Evolutionary conservation across 2,888 invertebrate species (phyloP).

Genomic region (Amblyjoppa proteus): DNA sequence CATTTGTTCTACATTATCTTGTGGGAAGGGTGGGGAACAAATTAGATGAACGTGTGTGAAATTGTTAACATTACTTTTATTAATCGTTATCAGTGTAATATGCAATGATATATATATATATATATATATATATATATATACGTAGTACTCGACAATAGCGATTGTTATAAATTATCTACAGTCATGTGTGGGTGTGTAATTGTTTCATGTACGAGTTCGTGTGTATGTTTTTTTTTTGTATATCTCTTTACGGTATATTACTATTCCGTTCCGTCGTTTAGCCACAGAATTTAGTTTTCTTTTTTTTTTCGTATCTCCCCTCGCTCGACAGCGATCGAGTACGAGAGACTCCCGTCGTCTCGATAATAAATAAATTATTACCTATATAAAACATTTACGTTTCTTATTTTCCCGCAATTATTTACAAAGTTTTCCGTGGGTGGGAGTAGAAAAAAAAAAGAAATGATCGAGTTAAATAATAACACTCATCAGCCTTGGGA

Average conservation of each 20-base stretch:
- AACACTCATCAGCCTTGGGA: slow-evolving; percentile 70
- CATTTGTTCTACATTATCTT: not conserved
- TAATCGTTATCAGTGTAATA: slow-evolving; percentile 83
- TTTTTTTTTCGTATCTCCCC: slow-evolving; percentile 59
- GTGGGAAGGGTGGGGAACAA: not conserved
- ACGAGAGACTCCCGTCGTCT: slow-evolving; percentile 58
- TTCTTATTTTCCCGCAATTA: slow-evolving; percentile 74
- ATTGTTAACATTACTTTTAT: slow-evolving; percentile 83
- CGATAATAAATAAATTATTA: slow-evolving; percentile 83
- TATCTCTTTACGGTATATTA: slow-evolving; percentile 70
- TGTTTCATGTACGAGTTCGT: slow-evolving; percentile 66
- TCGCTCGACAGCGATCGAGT: slow-evolving; percentile 33
- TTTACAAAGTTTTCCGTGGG: slow-evolving; percentile 78
- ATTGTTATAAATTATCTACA: slow-evolving; percentile 84
- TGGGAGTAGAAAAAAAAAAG: slow-evolving; percentile 70
- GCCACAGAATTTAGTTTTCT: slow-evolving; percentile 59
- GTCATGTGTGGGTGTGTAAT: slow-evolving; percentile 77
- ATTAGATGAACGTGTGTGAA: slow-evolving; percentile 53
- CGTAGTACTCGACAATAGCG: slow-evolving; percentile 82
- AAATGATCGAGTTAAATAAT: slow-evolving; percentile 73
- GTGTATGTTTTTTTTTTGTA: slow-evolving; percentile 71
- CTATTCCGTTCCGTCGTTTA: slow-evolving; percentile 61
- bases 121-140: slow-evolving; percentile 70
- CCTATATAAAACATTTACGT: slow-evolving; percentile 81
- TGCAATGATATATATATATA: slow-evolving; percentile 75